Evolutionary conservation across 2,113 vertebrate species (phyloP), one percentile per base, ranked within the genome.

Genomic region (Narcine bancroftii): DNA sequence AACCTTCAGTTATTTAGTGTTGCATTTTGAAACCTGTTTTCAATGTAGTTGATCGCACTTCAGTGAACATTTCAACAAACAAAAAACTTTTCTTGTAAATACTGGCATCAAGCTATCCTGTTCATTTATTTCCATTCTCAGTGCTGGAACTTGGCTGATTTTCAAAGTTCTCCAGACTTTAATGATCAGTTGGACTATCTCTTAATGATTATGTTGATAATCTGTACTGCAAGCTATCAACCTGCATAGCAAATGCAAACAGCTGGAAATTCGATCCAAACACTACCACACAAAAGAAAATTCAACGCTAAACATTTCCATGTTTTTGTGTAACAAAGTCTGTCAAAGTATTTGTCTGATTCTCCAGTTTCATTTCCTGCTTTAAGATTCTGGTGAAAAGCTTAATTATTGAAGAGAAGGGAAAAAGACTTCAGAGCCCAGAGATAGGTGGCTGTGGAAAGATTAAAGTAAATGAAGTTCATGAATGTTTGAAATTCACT

Each of bases 181-280:
- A 69, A 69, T 91, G 45, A 91, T 91, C 65, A 47, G 89, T 69
- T 69, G 36, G 69, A 71, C 69, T 91, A 65, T 21, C 42, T 91
- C 89, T 91, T 91, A 69, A 91, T 69, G 89, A 91, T 21, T 45
- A 47, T 15, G 65, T 69, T 13, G 39, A 45, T 91, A 33, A 91
- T 91, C 65, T 45, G 66, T 91, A 69, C 24, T 91, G 63, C 89
- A 33, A 91, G 39, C 63, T 91, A 69, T 69, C n/a, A 47, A 69
- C 89, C 63, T 91, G 39, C 89, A 47, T 26, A 45, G 89, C 39
- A 91, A 91, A 91, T 91, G 89, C 42, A 71, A 69, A 91, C 89
- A 71, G 89, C 89, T 69, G 89, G 36, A 45, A 47, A 66, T 69
- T 91, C 89, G 26, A 91, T 24, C 33, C 63, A 42, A 33, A 71